Evolutionary conservation across 2,113 vertebrate genomes (phyloP).

Genomic region (Eidolon helvum): DNA sequence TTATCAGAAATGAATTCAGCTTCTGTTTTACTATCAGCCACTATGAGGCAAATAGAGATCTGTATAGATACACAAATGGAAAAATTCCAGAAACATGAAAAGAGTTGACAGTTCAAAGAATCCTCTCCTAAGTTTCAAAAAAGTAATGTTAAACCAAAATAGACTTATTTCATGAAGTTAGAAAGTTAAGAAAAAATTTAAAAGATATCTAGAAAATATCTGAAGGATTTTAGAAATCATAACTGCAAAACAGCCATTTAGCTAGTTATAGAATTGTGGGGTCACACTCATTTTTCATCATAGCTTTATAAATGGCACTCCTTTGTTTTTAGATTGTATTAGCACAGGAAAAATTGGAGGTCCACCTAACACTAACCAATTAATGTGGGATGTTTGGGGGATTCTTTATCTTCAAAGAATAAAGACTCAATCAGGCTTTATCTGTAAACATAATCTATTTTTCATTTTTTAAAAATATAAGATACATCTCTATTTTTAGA

Average conservation of each 20-base stretch:
- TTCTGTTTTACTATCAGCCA: background rate
- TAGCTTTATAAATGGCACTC: background rate
- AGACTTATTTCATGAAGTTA: background rate
- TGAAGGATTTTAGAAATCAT: background rate
- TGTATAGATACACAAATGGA: background rate
- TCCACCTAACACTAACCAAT: background rate
- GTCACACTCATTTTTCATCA: background rate
- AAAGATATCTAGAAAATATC: background rate
- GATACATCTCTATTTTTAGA: background rate
- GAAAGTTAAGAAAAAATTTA: background rate
- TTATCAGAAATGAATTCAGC: background rate
- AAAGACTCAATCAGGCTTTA: background rate
- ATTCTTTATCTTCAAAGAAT: background rate
- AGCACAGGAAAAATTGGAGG: background rate
- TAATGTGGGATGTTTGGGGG: background rate
- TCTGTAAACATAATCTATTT: background rate
- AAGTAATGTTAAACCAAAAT: background rate
- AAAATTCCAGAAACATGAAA: background rate
- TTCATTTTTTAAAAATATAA: background rate
- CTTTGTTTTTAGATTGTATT: background rate
- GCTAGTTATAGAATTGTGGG: background rate
- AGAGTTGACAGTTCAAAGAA: slow-evolving; percentile 5
- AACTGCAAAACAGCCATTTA: background rate
- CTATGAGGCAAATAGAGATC: background rate
- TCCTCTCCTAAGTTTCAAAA: background rate